phyloP scores from a whole-genome alignment of 2,113 vertebrate species.

The Pachycephala philippinensis region DNA sequence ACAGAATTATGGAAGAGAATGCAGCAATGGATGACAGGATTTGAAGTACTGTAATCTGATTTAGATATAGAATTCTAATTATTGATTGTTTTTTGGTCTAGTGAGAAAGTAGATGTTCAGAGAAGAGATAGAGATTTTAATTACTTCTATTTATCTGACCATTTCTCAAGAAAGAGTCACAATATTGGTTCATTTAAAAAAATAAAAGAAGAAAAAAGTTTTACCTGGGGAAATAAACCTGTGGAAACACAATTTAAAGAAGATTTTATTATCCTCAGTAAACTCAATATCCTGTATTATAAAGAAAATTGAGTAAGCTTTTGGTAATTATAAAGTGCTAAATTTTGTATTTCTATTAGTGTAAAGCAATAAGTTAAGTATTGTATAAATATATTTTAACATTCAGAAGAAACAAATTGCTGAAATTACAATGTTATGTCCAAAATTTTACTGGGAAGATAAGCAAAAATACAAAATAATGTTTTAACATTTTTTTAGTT shows the following conservation, averaged over 20 bases:
- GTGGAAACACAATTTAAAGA: neutral
- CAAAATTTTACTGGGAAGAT: neutral
- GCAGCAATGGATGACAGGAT: neutral
- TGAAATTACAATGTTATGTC: neutral
- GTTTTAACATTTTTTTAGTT: neutral
- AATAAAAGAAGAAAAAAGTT: neutral
- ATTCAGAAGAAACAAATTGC: neutral
- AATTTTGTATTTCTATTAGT: neutral
- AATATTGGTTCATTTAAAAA: neutral
- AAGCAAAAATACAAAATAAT: neutral
- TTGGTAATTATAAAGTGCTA: neutral
- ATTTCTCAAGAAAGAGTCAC: neutral
- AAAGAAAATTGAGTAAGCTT: neutral
- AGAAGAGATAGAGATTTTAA: neutral
- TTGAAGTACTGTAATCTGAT: neutral
- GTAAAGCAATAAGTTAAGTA: neutral
- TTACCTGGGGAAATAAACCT: neutral
- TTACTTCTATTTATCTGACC: neutral
- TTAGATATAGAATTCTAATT: neutral
- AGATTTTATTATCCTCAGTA: neutral
- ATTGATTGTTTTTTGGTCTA: slow-evolving; percentile 8
- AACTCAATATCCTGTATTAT: neutral
- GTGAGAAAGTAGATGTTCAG: neutral
- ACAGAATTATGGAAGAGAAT: slow-evolving; percentile 29
- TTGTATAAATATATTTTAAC: neutral